Evolutionary conservation across 2,797 vertebrate species (phyloP).

Genomic region (Epinephelus awoara): DNA sequence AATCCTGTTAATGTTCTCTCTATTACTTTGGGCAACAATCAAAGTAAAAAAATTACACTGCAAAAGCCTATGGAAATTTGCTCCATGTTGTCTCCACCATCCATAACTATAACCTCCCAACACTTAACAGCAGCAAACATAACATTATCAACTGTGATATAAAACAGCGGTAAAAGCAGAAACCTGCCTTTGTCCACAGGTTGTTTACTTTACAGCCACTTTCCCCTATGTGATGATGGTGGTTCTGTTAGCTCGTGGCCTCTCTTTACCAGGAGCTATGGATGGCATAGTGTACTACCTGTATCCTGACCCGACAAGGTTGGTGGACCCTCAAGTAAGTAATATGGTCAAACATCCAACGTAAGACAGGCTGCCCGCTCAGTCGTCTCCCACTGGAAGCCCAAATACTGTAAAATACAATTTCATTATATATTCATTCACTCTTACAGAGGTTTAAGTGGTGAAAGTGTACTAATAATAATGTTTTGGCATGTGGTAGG

Average conservation of each 20-base stretch:
- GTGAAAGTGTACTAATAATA: not conserved
- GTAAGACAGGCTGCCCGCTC: conserved; percentile 12
- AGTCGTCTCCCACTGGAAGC: not conserved
- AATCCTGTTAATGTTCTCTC: too few relatives aligned
- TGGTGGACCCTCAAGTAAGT: conserved; percentile 93
- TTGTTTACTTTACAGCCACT: conserved; percentile 93
- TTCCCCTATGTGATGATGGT: conserved; percentile 94
- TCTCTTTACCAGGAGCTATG: conserved; percentile 90
- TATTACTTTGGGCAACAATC: not conserved
- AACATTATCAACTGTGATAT: not conserved
- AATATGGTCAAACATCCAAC: conserved; percentile 24
- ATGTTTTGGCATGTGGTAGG: conserved; percentile 80
- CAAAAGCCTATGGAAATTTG: not conserved
- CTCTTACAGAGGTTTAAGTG: not conserved
- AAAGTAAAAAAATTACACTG: not conserved
- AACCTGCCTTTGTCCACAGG: conserved; percentile 59
- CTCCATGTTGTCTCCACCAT: not conserved
- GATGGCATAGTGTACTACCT: conserved; percentile 92
- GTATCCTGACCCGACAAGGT: conserved; percentile 91
- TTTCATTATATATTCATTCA: not conserved
- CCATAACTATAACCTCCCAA: not conserved
- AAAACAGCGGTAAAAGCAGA: not conserved
- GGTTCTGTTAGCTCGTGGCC: conserved; percentile 90
- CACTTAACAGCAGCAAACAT: not conserved
- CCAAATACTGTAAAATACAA: conserved; percentile 3